These are phyloP conservation scores for Acanthurus tractus DNA, from an alignment of 2,797 vertebrate genomes.

Conservation along the genomic window DNA sequence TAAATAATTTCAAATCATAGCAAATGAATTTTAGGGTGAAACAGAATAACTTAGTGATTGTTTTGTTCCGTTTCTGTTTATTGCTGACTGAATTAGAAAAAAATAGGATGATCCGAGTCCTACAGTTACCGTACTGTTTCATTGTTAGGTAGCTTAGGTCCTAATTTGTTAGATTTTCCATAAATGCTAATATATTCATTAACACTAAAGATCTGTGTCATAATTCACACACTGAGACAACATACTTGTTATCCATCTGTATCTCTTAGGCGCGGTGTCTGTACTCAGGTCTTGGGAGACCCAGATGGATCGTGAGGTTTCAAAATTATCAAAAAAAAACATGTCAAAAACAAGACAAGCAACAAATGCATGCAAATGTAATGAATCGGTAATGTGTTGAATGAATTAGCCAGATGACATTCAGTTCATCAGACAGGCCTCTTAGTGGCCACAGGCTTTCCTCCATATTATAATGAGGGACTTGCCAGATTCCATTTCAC, in stretches of 20 bases:
- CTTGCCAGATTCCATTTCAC: slow-evolving; percentile 53
- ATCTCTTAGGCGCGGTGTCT: slow-evolving; percentile 16
- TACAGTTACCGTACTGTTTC: neutral
- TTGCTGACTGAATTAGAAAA: neutral
- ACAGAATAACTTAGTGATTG: neutral
- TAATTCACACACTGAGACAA: slow-evolving; percentile 30
- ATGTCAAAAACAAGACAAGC: slow-evolving; percentile 54
- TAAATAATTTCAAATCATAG: neutral
- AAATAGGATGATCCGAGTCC: neutral
- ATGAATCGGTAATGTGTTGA: slow-evolving; percentile 68
- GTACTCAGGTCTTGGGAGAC: slow-evolving; percentile 26
- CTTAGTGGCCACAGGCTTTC: slow-evolving; percentile 33
- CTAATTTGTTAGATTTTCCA: neutral
- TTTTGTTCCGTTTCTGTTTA: slow-evolving; percentile 2
- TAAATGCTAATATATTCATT: slow-evolving; percentile 15
- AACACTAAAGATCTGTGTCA: slow-evolving; percentile 13
- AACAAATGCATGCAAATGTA: slow-evolving; percentile 64
- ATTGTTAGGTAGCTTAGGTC: neutral
- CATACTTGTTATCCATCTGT: slow-evolving; percentile 20
- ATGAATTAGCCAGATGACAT: slow-evolving; percentile 63
- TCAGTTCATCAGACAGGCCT: slow-evolving; percentile 55
- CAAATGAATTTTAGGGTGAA: neutral
- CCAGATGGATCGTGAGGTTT: slow-evolving; percentile 63
- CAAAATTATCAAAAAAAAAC: slow-evolving; percentile 48
- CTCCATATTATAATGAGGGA: slow-evolving; percentile 33